Conservation (phyloP, 2,797 vertebrate genomes). For the Gallinago stenura region DNA sequence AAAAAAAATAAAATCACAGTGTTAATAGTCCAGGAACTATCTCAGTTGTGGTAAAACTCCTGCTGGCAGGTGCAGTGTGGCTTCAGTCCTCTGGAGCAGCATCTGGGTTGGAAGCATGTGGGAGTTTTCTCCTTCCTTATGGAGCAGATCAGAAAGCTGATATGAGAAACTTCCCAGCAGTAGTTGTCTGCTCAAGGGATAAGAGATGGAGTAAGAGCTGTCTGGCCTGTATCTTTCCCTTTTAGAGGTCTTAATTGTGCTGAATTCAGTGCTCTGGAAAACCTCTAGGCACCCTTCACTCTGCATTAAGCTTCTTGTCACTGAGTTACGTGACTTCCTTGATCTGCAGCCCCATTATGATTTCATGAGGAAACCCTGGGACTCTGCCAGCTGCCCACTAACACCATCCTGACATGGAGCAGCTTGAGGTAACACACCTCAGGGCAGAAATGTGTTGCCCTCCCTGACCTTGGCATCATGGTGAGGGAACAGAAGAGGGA, state of each 20-base stretch:
- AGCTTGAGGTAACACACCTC: background rate
- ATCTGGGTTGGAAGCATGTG: background rate
- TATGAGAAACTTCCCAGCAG: background rate
- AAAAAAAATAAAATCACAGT: background rate
- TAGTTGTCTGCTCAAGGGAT: background rate
- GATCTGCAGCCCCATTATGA: background rate
- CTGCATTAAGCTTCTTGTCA: background rate
- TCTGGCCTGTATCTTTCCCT: background rate
- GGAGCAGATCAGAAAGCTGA: background rate
- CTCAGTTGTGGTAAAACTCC: background rate
- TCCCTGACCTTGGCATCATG: background rate
- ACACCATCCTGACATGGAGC: background rate
- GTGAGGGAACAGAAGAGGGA: rapidly evolving
- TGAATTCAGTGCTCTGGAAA: slow-evolving; percentile 21
- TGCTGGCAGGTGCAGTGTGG: background rate
- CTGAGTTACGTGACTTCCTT: background rate
- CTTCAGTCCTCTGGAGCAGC: background rate
- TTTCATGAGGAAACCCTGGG: background rate
- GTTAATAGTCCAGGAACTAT: background rate
- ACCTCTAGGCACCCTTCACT: slow-evolving; percentile 40
- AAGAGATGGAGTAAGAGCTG: background rate
- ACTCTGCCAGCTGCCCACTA: background rate
- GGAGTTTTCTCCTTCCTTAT: background rate
- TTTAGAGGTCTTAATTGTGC: background rate
- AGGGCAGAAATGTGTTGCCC: background rate